Percentiles rank a stretch among this genome's conserved stretches.
Evolutionary conservation across 2,797 vertebrate species (phyloP).

Genomic region (Otus scops): DNA sequence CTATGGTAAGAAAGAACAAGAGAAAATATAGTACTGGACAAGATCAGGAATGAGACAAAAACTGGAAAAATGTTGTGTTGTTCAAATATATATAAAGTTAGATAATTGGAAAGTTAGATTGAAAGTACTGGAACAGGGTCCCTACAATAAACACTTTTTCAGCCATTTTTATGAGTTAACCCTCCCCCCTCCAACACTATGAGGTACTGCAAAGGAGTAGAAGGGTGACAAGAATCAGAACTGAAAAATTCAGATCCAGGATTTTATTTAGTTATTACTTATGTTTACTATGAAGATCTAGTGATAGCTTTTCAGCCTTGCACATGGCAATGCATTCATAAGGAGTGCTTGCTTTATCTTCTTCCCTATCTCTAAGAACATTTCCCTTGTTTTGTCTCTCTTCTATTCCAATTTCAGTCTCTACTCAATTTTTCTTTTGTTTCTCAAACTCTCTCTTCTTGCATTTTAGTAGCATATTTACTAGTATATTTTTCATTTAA

Average conservation of each 20-base stretch:
- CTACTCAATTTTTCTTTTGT: background rate
- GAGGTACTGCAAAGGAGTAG: background rate
- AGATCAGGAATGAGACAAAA: background rate
- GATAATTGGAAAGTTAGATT: background rate
- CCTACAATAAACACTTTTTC: background rate
- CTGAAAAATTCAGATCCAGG: background rate
- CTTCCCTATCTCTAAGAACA: background rate
- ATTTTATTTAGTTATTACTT: background rate
- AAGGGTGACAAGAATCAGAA: background rate
- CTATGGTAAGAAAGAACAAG: background rate
- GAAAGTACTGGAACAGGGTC: background rate
- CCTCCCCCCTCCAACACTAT: too few species aligned
- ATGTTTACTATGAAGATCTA: background rate
- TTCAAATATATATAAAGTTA: background rate
- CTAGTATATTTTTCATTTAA: background rate
- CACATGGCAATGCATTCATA: background rate
- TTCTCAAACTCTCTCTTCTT: background rate
- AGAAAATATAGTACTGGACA: background rate
- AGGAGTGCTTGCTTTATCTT: background rate
- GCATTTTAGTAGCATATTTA: background rate
- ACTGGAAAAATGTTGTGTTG: slow-evolving; percentile 4
- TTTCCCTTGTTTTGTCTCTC: background rate
- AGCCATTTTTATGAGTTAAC: background rate
- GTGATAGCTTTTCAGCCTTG: background rate
- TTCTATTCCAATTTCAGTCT: background rate